These are phyloP conservation scores for Serranus cabrilla DNA, from an alignment of 2,797 vertebrate genomes.

Conservation along the genomic window DNA sequence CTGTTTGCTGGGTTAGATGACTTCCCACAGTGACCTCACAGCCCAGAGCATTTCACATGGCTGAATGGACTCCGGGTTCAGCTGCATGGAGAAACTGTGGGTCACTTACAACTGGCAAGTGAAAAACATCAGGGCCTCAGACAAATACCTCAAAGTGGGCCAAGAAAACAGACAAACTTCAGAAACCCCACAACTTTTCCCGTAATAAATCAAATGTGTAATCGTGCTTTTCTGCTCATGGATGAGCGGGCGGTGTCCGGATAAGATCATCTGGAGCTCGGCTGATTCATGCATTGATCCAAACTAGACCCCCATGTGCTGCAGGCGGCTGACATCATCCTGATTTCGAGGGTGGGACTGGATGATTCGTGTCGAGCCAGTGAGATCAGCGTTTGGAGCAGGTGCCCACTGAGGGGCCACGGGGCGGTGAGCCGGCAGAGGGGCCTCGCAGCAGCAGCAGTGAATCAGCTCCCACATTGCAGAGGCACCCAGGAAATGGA, in stretches of 20 bases:
- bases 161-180: slow-evolving; percentile 20
- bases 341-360: slow-evolving; percentile 48
- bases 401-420: slow-evolving; percentile 56
- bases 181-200: neutral
- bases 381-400: slow-evolving; percentile 69
- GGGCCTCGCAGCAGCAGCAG: slow-evolving; percentile 42
- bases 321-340: slow-evolving; percentile 63
- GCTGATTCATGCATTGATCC: slow-evolving; percentile 50
- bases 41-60: slow-evolving; percentile 44
- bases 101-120: slow-evolving; percentile 35
- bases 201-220: slow-evolving; percentile 34
- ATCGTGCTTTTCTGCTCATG: slow-evolving; percentile 46
- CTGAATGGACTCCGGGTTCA: slow-evolving; percentile 41
- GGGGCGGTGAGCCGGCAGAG: slow-evolving; percentile 7
- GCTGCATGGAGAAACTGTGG: slow-evolving; percentile 36
- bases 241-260: slow-evolving; percentile 39
- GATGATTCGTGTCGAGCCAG: slow-evolving; percentile 33
- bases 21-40: slow-evolving; percentile 86
- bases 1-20: slow-evolving; percentile 83
- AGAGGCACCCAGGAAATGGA: slow-evolving; percentile 66
- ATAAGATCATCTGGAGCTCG: slow-evolving; percentile 59
- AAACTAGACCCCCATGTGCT: slow-evolving; percentile 51
- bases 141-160: slow-evolving; percentile 39
- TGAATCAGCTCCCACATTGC: slow-evolving; percentile 45
- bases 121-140: slow-evolving; percentile 61